phyloP scores from a whole-genome alignment of 2,888 invertebrate genomes.

The Sclerodermus sp. region DNA sequence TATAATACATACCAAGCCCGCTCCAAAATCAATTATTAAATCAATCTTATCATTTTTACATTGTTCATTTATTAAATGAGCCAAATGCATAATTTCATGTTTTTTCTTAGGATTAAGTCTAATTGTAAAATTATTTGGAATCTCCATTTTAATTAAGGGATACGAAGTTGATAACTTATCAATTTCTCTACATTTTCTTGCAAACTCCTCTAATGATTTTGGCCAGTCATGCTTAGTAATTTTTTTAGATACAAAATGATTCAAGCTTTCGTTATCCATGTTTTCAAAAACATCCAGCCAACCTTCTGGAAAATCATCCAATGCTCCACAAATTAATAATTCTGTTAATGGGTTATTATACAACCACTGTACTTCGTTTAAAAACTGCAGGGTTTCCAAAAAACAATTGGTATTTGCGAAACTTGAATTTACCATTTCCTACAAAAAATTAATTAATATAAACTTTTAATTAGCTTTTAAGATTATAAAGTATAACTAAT shows the following conservation, averaged over 20 bases:
- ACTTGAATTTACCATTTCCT: background rate
- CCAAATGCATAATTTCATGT: constrained; percentile 70
- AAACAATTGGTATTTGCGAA: constrained; percentile 60
- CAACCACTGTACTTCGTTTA: constrained; percentile 66
- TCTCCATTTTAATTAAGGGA: constrained; percentile 10
- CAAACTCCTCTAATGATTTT: constrained; percentile 53
- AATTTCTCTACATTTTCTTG: constrained; percentile 42
- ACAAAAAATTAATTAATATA: background rate
- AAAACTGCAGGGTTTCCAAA: constrained; percentile 61
- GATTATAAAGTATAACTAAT: constrained; percentile 7
- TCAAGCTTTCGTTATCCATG: constrained; percentile 57
- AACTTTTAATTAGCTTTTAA: too few species aligned
- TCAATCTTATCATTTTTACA: constrained; percentile 60
- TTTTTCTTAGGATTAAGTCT: constrained; percentile 67
- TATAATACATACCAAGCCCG: constrained; percentile 67
- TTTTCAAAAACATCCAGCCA: constrained; percentile 59
- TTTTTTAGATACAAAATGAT: constrained; percentile 52
- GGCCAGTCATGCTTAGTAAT: constrained; percentile 49
- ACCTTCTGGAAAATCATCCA: constrained; percentile 62
- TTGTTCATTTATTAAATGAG: constrained; percentile 61
- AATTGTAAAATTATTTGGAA: constrained; percentile 46
- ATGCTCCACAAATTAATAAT: constrained; percentile 61
- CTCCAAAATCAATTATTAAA: constrained; percentile 72
- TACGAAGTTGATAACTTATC: constrained; percentile 41
- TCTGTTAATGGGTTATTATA: constrained; percentile 69